Conservation (phyloP, 2,113 vertebrate species). For the Phainopepla nitens region DNA sequence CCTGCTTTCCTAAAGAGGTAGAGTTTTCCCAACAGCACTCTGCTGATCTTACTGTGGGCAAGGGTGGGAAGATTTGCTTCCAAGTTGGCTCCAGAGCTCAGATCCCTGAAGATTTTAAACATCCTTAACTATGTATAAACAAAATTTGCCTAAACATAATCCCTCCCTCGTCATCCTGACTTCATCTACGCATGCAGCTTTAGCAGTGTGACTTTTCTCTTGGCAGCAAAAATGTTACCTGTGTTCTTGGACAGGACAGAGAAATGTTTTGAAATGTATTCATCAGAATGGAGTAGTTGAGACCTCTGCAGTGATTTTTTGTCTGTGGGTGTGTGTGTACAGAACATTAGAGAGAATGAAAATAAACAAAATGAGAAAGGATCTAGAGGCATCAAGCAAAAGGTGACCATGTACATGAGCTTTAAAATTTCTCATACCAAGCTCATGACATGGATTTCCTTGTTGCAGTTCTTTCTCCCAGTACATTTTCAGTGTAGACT, state of each 20-base stretch:
- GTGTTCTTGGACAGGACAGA: background rate
- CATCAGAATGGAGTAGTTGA: background rate
- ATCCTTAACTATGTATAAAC: background rate
- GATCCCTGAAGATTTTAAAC: constrained; percentile 3
- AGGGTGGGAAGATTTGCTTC: background rate
- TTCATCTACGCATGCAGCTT: background rate
- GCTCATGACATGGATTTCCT: background rate
- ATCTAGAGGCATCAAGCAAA: background rate
- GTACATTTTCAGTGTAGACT: background rate
- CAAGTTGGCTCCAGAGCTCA: background rate
- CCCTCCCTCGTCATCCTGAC: background rate
- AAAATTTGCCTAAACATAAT: background rate
- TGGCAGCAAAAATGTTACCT: background rate
- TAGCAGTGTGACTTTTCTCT: background rate
- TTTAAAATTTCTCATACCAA: background rate
- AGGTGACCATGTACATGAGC: background rate
- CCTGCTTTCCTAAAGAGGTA: background rate
- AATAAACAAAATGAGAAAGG: background rate
- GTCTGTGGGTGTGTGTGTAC: rapidly evolving
- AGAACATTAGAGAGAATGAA: background rate
- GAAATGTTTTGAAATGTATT: background rate
- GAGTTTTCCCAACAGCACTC: background rate
- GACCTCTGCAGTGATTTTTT: background rate
- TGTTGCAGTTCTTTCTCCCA: background rate
- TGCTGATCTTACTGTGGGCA: background rate